Base-by-base conservation (phyloP, 2,888 invertebrate species). In the Dryobotodes eremita region DNA sequence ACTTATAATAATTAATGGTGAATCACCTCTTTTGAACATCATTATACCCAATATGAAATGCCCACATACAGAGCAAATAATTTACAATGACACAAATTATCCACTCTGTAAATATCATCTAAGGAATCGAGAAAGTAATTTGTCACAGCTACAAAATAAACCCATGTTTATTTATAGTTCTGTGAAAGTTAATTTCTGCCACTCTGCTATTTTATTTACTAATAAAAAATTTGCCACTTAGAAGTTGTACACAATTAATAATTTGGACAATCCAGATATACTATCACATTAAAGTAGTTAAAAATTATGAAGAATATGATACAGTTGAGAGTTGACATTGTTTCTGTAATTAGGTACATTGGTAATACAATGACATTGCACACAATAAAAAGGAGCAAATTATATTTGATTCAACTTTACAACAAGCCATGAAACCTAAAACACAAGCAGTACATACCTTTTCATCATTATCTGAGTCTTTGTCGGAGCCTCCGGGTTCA, bases 391-490 rank as follows among this genome's bases (percentile, higher is more conserved):
- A 88, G 86, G 88, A 90, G 90, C 91, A 90, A 90, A 90, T 88
- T 86, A 89, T 89, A 90, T 87, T 77, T 81, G 80, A 87, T 82
- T 86, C 80, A 86, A 85, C 77, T 82, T 82, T 79, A 88, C 87
- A 79, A 86, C 79, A 82, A 85, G 84, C 85, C 84, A 77, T 73
- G 86, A 80, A 75, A 79, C n/a, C 70, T 74, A 79, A 79, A 53
- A 72, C 46, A 76, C 57, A 73, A 73, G 42, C 20, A 31, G 57
- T 61, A 96, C 97, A 97, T 97, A 98, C 99, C 98, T 99, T 99
- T 93, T 99, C 99, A 94, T 99, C 99, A 93, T 98, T 98, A 92
- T 99, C 99, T 31, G 98, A 98, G 90, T 99, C 99, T 90, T 98
- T 98, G 92, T 98, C 98, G 50, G 98, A 98, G 85, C 98, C 98